Base-by-base conservation (phyloP, 2,113 vertebrate genomes). In the Neodon shergylaensis region DNA sequence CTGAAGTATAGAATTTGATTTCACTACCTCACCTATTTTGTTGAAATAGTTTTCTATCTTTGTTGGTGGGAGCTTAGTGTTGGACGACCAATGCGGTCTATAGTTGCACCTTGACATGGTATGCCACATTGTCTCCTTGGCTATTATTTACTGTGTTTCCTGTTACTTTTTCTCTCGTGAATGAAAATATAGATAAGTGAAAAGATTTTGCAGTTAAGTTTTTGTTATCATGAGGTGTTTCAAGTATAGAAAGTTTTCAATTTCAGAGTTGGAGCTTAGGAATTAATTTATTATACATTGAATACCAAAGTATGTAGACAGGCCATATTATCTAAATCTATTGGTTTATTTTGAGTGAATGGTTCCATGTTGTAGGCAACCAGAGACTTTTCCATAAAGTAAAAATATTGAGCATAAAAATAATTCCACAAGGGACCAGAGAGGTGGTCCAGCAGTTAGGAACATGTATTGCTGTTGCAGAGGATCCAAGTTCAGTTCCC, bases 1-100 rank as follows among this genome's bases (percentile, higher is more conserved):
- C 39, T 91, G 81, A 94, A 96, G 58, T 90, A 66, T 70, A 31
- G 47, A 78, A 31, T 49, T 97, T 83, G n/a, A 44, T 19, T 96
- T 44, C 17, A 68, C 49, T 72, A 47, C 65, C 52, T 87, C 49
- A 13, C 44, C 96, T 87, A 95, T 22, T 82, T 92, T 90, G 36
- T 76, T 92, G 84, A 95, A 91, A 86, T 70, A 44, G 68, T 94
- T 96, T 63, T 83, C 12, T 70, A 76, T 94, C 12, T 73, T 79
- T 94, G 65, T 79, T 65, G 14, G 52, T 88, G 88, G 72, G 83
- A 94, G 0, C 90, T 77, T 85, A 68, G 73, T 65, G 74, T 76
- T 96, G 16, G 39, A 76, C 4, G 26, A 61, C 66, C 33, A 82
- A 61, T 73, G 72, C 91, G 21, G n/a, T 36, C 3, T 79, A 6